A percentile compares a stretch with the other conserved stretches of the same genome.
Conservation (phyloP, 2,113 vertebrate genomes). For the Brevimyrus niger region DNA sequence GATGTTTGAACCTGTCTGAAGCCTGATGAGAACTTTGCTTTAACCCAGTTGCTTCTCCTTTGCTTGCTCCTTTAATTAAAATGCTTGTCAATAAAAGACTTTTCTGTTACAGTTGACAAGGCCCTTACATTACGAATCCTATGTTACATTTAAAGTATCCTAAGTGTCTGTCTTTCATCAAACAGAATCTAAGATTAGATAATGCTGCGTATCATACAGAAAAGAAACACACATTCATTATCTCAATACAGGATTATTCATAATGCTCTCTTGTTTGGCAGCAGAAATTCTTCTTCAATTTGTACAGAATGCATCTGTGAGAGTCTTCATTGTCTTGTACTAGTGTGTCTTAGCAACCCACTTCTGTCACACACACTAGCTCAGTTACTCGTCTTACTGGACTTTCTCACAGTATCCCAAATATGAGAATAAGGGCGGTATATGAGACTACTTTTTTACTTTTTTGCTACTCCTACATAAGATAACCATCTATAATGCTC, state of each 20-base stretch:
- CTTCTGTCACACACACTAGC: background rate
- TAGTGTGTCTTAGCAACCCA: background rate
- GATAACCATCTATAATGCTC: background rate
- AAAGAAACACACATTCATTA: background rate
- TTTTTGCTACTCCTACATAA: background rate
- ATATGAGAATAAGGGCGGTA: background rate
- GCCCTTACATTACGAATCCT: background rate
- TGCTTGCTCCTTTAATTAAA: background rate
- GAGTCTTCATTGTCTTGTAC: background rate
- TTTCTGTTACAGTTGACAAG: background rate
- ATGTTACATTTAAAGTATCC: background rate
- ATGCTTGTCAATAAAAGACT: background rate
- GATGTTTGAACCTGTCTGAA: background rate
- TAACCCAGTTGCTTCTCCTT: background rate
- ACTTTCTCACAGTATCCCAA: background rate
- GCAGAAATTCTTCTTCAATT: background rate
- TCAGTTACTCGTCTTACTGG: background rate
- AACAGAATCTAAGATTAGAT: background rate
- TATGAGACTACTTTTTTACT: background rate
- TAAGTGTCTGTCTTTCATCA: background rate
- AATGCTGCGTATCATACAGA: background rate
- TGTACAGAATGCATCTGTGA: background rate
- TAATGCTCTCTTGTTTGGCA: background rate
- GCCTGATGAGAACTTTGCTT: constrained; percentile 4
- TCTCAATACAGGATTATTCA: background rate